A percentile compares a stretch with the other conserved stretches of the same genome.
Conservation (phyloP, 1,140 invertebrate genomes). For the Geopemphigus sp. region DNA sequence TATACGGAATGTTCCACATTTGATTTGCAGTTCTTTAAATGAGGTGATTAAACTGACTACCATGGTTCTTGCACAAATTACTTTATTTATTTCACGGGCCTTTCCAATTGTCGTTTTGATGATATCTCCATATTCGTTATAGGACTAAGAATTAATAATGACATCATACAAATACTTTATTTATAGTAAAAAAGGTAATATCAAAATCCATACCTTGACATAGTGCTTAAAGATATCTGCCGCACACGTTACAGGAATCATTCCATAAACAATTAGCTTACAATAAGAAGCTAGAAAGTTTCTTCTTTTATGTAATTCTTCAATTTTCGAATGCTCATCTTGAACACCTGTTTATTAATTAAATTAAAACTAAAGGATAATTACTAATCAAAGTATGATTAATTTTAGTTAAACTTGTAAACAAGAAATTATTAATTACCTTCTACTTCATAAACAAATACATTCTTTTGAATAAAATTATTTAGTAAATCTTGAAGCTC, state of each 20-base stretch:
- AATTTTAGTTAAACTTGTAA: not conserved
- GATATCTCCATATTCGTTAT: slow-evolving; percentile 99
- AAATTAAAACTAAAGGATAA: not conserved
- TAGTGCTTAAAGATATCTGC: slow-evolving; percentile 97
- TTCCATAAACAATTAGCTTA: slow-evolving; percentile 96
- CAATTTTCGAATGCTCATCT: slow-evolving; percentile 92
- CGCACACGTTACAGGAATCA: slow-evolving; percentile 86
- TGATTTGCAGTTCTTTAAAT: slow-evolving; percentile 70
- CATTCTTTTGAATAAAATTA: slow-evolving; percentile 88
- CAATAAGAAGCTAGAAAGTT: slow-evolving; percentile 96
- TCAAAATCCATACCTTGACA: slow-evolving; percentile 69
- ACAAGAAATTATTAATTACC: slow-evolving; percentile 56
- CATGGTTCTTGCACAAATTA: slow-evolving; percentile 93
- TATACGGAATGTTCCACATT: slow-evolving; percentile 61
- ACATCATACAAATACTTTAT: not conserved
- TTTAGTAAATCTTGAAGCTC: slow-evolving; percentile 80
- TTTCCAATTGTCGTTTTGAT: slow-evolving; percentile 96
- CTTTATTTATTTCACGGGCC: slow-evolving; percentile 95
- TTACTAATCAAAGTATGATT: not conserved
- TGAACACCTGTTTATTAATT: slow-evolving; percentile 64
- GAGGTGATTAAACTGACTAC: slow-evolving; percentile 84
- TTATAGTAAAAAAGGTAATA: not conserved
- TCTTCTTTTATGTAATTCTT: slow-evolving; percentile 91
- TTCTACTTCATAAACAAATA: slow-evolving; percentile 86
- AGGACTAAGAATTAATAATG: slow-evolving; percentile 67